Percentiles rank a stretch among this genome's conserved stretches.
Evolutionary conservation across 2,113 vertebrate genomes (phyloP).

Genomic region (Aix galericulata): DNA sequence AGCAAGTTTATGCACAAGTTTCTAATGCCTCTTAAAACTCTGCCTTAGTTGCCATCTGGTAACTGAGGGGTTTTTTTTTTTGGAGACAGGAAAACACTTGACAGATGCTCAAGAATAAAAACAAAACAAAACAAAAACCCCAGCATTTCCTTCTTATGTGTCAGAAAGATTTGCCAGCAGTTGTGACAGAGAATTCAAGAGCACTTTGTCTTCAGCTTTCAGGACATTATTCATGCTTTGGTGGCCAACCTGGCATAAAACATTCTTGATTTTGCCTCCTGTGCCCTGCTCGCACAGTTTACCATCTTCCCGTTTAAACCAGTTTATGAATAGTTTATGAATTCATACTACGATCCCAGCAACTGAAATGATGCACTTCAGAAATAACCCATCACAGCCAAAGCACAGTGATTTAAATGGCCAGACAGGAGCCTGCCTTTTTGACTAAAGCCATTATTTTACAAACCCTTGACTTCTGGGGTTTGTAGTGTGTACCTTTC

Average conservation of each 20-base stretch:
- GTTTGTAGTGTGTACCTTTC: background rate
- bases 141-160: background rate
- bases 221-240: background rate
- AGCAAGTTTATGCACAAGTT: background rate
- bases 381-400: background rate
- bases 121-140: background rate
- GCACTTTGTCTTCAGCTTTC: background rate
- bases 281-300: background rate
- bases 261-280: background rate
- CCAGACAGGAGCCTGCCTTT: background rate
- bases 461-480: background rate
- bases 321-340: too few relatives aligned
- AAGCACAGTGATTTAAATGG: background rate
- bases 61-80: background rate
- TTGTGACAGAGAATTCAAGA: background rate
- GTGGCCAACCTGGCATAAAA: background rate
- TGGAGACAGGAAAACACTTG: fast-evolving
- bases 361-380: background rate
- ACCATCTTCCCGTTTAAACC: background rate
- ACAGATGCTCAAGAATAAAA: background rate
- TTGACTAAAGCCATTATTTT: background rate
- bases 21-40: background rate
- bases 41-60: background rate
- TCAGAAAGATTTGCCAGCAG: background rate
- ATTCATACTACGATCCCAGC: background rate